Evolutionary conservation across 2,888 invertebrate genomes (phyloP), one percentile per base, ranked within the genome.

Genomic region (Metalampra italica): DNA sequence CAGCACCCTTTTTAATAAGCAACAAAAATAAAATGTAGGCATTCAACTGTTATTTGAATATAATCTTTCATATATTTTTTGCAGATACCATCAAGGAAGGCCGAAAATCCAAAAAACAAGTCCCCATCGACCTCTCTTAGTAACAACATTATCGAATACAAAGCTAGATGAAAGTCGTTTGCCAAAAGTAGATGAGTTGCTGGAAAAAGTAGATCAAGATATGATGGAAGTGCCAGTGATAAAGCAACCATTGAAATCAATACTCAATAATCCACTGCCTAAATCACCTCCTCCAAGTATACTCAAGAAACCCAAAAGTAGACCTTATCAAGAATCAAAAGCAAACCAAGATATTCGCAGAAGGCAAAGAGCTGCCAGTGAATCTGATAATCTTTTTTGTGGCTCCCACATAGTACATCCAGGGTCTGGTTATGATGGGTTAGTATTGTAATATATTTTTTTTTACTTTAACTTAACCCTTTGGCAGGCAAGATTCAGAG

Each of bases 171-270:
- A 88, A 30, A 69, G 59, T 46, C 63, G 80, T 49, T 71, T 89
- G 56, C 88, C 89, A 48, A 87, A 86, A 78, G 89, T 89, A 41
- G 89, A 89, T 51, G 89, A 89, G 64, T 64, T 89, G 52, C 56
- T 88, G 36, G 89, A 89, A 56, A 87, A 80, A 70, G 70, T 81
- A 29, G 89, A 88, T 51, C 81, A 84, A 13, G 85, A 88, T 36
- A 84, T 85, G 81, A 70, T 80, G 69, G 87, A 88, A 49, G 67
- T 84, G 7, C 67, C 78, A 37, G 60, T 75, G 43, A 54, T 70
- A 0, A 89, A 89, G 57, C 86, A 83, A 54, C 89, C 89, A 1
- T 60, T 89, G 46, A 89, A 89, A 67, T 84, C 89, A 59, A 89
- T 89, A 79, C 82, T 89, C 56, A 89, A 89, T 59, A 86, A 88